Conservation (phyloP, 2,113 vertebrate species). For the Poecile atricapillus region DNA sequence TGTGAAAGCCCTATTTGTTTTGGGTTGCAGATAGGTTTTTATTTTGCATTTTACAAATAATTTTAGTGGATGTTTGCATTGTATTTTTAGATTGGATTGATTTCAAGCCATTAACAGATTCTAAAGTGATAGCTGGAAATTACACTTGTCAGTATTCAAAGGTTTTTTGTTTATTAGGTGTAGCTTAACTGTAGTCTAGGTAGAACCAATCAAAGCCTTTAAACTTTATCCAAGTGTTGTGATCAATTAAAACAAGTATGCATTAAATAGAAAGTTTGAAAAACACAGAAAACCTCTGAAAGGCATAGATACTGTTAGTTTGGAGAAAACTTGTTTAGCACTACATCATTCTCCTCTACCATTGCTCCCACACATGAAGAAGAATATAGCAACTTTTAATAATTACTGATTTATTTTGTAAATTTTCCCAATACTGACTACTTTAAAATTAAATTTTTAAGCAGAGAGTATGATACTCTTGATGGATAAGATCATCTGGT, state of each 20-base stretch:
- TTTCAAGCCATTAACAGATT: constrained; percentile 33
- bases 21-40: constrained; percentile 11
- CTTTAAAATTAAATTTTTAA: not conserved
- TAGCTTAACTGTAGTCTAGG: not conserved
- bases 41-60: not conserved
- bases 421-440: not conserved
- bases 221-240: not conserved
- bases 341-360: not conserved
- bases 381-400: constrained; percentile 25
- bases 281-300: not conserved
- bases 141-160: not conserved
- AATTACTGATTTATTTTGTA: not conserved
- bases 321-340: not conserved
- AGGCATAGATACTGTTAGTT: not conserved
- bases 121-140: not conserved
- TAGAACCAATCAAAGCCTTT: constrained; percentile 43
- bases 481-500: not conserved
- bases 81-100: not conserved
- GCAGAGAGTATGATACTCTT: not conserved
- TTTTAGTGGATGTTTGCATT: constrained; percentile 19
- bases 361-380: not conserved
- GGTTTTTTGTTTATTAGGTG: not conserved
- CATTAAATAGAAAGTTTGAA: not conserved
- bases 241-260: not conserved
- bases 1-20: not conserved